phyloP scores from a whole-genome alignment of 2,797 vertebrate genomes.

The Platalea minor region DNA sequence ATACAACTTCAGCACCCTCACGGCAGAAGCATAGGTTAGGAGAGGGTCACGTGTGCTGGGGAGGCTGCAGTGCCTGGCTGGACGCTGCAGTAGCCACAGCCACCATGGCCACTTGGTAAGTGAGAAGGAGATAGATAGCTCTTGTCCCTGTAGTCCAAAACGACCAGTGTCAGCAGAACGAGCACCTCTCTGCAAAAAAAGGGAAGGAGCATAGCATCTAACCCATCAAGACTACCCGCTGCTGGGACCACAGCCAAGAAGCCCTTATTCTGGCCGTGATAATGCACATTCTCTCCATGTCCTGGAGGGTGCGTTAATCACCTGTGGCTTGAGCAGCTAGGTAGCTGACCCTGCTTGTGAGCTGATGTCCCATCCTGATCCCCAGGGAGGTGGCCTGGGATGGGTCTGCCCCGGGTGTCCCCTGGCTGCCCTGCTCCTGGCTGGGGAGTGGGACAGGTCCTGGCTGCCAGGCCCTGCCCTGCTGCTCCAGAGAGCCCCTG shows the following conservation, averaged over 20 bases:
- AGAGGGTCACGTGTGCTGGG: neutral
- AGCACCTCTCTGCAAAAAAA: neutral
- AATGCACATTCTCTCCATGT: rapidly evolving
- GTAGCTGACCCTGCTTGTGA: neutral
- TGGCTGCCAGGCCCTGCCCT: neutral
- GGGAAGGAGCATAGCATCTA: neutral
- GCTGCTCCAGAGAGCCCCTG: neutral
- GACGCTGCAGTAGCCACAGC: neutral
- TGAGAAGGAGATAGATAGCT: neutral
- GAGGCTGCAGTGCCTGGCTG: neutral
- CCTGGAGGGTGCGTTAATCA: rapidly evolving
- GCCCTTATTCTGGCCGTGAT: neutral
- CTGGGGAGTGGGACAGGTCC: neutral
- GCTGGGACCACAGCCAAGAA: neutral
- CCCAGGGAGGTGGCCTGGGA: neutral
- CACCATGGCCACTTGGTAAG: neutral
- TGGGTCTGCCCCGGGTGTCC: neutral
- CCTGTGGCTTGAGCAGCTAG: neutral
- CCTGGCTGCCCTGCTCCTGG: neutral
- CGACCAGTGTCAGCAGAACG: neutral
- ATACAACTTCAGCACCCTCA: neutral
- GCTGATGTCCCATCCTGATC: neutral
- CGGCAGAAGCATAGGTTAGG: neutral
- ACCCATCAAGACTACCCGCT: neutral
- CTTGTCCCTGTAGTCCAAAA: neutral